A percentile compares a stretch with the other conserved stretches of the same genome.
Conservation (phyloP, 2,888 invertebrate species). For the Drosophila setosimentum region DNA sequence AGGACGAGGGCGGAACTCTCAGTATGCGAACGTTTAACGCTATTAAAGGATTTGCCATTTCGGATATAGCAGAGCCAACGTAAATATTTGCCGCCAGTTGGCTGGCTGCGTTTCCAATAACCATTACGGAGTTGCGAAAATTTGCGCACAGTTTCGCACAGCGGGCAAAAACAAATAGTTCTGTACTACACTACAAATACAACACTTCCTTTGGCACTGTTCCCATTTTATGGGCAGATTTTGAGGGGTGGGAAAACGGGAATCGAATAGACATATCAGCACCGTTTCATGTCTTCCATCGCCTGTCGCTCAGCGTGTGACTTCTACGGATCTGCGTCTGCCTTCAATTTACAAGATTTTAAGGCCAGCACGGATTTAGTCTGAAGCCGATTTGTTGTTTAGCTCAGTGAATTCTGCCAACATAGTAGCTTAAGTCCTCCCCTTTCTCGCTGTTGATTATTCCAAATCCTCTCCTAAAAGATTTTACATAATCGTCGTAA, state of each 20-base stretch:
- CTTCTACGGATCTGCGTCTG: conserved; percentile 41
- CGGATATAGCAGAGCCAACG: conserved; percentile 37
- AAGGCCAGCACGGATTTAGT: conserved; percentile 37
- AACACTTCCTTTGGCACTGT: conserved; percentile 61
- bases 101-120: conserved; percentile 71
- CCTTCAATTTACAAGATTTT: conserved; percentile 56
- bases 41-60: conserved; percentile 56
- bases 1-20: conserved; percentile 43
- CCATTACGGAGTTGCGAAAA: conserved; percentile 72
- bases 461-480: conserved; percentile 50
- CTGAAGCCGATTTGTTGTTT: conserved; percentile 31
- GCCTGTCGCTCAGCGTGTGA: conserved; percentile 64
- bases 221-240: conserved; percentile 29
- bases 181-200: conserved; percentile 69
- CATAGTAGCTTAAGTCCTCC: neutral
- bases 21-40: conserved; percentile 52
- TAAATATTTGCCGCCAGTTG: conserved; percentile 70
- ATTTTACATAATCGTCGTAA: conserved; percentile 46
- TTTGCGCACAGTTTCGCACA: conserved; percentile 69
- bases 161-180: conserved; percentile 79
- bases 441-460: conserved; percentile 33
- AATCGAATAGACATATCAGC: conserved; percentile 51
- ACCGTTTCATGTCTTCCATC: conserved; percentile 2
- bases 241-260: conserved; percentile 13
- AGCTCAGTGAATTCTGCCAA: conserved; percentile 16